These are phyloP conservation scores for Karalla daura DNA, from an alignment of 2,797 vertebrate genomes.

Conservation along the genomic window DNA sequence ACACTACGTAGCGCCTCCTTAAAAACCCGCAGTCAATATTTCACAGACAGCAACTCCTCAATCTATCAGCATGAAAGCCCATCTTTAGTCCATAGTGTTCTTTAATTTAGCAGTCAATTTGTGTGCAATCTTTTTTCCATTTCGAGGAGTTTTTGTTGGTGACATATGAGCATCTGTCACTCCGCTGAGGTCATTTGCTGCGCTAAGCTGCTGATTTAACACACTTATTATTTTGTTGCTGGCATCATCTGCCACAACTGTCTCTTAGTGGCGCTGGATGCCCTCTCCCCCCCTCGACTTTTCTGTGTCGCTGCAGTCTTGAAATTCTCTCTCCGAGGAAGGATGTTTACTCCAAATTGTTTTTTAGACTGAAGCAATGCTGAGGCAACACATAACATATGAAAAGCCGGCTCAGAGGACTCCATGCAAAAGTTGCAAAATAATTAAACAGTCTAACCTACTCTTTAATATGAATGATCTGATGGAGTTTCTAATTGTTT, in stretches of 20 bases:
- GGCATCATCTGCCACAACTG: neutral
- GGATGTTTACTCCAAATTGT: conserved; percentile 10
- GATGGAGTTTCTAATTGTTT: no score
- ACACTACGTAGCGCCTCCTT: neutral
- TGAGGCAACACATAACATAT: neutral
- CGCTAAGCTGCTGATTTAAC: neutral
- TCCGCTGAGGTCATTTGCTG: conserved; percentile 11
- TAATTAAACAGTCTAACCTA: no score
- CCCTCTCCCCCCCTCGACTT: neutral
- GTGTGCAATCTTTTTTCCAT: neutral
- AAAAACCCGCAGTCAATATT: neutral
- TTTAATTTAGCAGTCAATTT: neutral
- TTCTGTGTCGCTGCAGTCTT: neutral
- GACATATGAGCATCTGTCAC: conserved; percentile 6
- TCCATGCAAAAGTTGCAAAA: neutral
- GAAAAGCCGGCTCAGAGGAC: neutral
- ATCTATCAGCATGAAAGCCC: neutral
- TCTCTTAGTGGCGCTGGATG: neutral
- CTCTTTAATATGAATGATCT: no score
- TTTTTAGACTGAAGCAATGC: conserved; percentile 15
- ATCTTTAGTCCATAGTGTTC: neutral
- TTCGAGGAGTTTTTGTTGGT: neutral
- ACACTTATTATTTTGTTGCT: neutral
- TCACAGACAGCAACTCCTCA: neutral
- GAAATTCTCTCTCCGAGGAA: conserved; percentile 4